These are phyloP conservation scores for Actenoides hombroni DNA, from an alignment of 2,113 vertebrate genomes.

Conservation along the genomic window DNA sequence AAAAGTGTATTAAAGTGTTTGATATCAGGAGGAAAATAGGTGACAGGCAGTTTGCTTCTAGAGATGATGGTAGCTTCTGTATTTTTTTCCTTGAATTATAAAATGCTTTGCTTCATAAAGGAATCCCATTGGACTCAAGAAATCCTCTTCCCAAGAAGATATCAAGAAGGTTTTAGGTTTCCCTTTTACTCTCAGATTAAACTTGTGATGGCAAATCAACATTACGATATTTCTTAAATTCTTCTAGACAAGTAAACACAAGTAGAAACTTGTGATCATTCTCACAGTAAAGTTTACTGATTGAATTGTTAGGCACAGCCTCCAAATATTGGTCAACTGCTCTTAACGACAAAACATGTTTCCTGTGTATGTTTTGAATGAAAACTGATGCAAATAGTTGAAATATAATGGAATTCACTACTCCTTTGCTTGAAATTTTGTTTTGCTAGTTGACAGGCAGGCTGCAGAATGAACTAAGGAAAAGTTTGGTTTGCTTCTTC, in stretches of 20 bases:
- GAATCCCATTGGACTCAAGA: neutral
- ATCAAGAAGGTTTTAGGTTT: neutral
- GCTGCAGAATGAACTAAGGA: neutral
- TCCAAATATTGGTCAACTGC: neutral
- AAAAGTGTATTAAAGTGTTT: neutral
- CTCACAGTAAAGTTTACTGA: neutral
- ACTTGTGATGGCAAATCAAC: neutral
- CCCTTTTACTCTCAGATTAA: neutral
- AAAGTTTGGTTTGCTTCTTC: neutral
- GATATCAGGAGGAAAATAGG: neutral
- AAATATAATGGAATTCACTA: neutral
- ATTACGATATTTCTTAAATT: neutral
- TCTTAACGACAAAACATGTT: neutral
- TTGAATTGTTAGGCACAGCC: neutral
- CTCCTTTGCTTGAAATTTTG: neutral
- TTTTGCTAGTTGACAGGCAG: neutral
- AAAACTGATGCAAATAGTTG: neutral
- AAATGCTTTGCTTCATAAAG: neutral
- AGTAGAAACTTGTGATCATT: neutral
- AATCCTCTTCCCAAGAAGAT: neutral
- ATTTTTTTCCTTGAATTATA: neutral
- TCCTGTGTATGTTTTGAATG: neutral
- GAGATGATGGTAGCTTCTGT: neutral
- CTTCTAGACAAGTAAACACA: neutral
- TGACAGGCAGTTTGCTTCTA: neutral